Conservation (phyloP, 2,888 invertebrate species). For the Habrosyne pyritoides region DNA sequence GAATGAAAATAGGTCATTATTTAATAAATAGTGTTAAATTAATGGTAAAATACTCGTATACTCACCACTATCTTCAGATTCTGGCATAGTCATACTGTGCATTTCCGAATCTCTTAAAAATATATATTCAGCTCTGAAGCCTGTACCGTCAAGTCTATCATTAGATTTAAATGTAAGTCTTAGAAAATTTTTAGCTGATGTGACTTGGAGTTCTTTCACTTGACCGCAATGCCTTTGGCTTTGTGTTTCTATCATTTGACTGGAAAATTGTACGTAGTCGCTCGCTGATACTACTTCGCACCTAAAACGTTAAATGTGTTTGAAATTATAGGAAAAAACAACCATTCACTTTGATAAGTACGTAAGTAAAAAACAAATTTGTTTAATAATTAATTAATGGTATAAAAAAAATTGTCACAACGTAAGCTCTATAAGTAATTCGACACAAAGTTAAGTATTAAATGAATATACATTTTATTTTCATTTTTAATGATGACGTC, state of each 20-base stretch:
- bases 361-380: too few relatives aligned
- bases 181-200: conserved; percentile 95
- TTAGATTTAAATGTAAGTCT: conserved; percentile 97
- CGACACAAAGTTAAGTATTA: too few relatives aligned
- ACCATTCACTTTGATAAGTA: too few relatives aligned
- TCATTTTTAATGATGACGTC: too few relatives aligned
- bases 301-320: conserved; percentile 75
- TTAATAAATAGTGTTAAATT: too few relatives aligned
- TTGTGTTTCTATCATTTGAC: conserved; percentile 92
- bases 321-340: too few relatives aligned
- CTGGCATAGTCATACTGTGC: conserved; percentile 70
- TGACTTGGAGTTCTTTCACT: conserved; percentile 88
- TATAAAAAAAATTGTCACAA: too few relatives aligned
- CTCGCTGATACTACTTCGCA: conserved; percentile 95
- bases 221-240: conserved; percentile 94
- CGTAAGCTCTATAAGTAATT: too few relatives aligned
- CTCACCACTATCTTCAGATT: conserved; percentile 54
- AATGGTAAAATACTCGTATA: too few relatives aligned
- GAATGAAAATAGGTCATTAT: too few relatives aligned
- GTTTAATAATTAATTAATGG: too few relatives aligned
- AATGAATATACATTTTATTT: too few relatives aligned
- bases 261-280: conserved; percentile 98
- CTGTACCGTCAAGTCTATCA: conserved; percentile 95
- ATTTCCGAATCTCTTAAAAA: conserved; percentile 89
- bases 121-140: conserved; percentile 95